Conservation (phyloP, 92 coral and sea anemone species). For the Pocillopora meandrina region DNA sequence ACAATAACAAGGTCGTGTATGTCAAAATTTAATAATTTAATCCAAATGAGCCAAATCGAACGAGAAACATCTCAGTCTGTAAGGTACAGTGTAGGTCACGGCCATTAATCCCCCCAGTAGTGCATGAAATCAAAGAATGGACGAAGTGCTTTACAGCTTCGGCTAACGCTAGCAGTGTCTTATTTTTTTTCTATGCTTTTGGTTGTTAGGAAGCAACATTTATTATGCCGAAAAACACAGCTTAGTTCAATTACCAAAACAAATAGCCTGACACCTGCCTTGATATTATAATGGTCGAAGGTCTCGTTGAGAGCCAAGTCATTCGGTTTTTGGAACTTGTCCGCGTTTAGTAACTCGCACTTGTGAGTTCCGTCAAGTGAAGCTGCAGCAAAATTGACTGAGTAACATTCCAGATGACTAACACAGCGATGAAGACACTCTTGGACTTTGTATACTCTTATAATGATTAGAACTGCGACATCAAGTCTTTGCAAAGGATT, state of each 20-base stretch:
- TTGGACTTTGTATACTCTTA: background rate
- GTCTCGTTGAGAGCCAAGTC: constrained; percentile 9
- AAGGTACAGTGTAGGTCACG: too few relatives aligned
- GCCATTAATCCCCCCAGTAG: too few relatives aligned
- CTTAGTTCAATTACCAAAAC: background rate
- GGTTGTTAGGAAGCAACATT: background rate
- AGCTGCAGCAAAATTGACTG: constrained; percentile 20
- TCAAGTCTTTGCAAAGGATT: constrained; percentile 22
- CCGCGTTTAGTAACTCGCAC: constrained; percentile 39
- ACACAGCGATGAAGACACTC: constrained; percentile 13
- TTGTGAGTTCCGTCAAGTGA: constrained; percentile 10
- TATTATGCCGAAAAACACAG: background rate
- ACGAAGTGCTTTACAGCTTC: too few relatives aligned
- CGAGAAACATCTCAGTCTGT: too few relatives aligned
- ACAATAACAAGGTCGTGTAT: too few relatives aligned
- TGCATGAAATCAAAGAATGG: too few relatives aligned
- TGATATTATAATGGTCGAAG: constrained; percentile 31
- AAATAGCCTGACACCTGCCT: constrained; percentile 18
- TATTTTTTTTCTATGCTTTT: background rate
- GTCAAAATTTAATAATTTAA: too few relatives aligned
- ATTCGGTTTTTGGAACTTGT: constrained; percentile 5
- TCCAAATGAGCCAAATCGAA: too few relatives aligned
- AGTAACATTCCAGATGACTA: constrained; percentile 24
- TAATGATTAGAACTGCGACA: background rate
- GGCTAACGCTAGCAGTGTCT: too few relatives aligned